phyloP scores from a whole-genome alignment of 2,113 vertebrate genomes.

The Bos taurus region DNA sequence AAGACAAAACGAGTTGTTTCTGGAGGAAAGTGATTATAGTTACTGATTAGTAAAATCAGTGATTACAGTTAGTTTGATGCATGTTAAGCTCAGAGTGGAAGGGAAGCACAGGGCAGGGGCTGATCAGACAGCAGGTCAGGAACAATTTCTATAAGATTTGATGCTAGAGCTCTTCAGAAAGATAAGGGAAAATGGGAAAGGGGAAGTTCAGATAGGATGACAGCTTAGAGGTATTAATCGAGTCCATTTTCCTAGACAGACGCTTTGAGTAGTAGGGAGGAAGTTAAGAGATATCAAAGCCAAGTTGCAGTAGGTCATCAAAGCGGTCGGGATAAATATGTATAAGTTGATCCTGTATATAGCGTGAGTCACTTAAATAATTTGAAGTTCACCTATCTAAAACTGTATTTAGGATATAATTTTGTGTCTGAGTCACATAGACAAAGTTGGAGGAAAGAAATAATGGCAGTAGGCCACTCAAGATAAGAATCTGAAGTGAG shows the following conservation, averaged over 20 bases:
- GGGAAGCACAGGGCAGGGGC: not conserved
- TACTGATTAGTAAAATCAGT: not conserved
- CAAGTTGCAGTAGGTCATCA: not conserved
- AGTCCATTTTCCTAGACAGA: not conserved
- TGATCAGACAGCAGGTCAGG: not conserved
- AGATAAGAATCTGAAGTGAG: not conserved
- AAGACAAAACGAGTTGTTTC: not conserved
- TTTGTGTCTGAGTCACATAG: not conserved
- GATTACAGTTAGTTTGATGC: not conserved
- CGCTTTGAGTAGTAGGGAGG: not conserved
- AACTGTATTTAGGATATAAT: not conserved
- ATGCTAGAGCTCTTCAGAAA: not conserved
- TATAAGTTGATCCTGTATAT: not conserved
- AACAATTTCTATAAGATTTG: not conserved
- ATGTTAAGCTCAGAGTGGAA: not conserved
- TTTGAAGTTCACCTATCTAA: not conserved
- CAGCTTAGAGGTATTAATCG: not conserved
- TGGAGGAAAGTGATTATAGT: not conserved
- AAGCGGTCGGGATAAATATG: not conserved
- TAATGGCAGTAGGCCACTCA: not conserved
- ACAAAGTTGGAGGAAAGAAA: not conserved
- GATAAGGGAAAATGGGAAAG: not conserved
- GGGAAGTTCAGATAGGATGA: not conserved
- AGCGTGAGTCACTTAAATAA: not conserved
- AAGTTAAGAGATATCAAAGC: not conserved